These are phyloP conservation scores for Sinocyclocheilus grahami DNA, from an alignment of 2,113 vertebrate species.

Conservation along the genomic window DNA sequence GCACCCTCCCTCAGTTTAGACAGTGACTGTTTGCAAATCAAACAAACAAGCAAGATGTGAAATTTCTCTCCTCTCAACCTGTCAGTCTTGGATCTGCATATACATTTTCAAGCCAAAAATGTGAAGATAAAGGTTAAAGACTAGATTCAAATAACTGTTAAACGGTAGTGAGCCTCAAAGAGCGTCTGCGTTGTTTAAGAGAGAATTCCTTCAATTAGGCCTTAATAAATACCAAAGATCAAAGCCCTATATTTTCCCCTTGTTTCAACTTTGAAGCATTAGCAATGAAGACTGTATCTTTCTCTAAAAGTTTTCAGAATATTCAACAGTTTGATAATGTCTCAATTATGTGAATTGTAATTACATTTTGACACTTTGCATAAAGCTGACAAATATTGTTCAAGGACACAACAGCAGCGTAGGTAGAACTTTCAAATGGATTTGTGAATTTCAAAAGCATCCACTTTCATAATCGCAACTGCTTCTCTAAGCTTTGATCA, in stretches of 20 bases:
- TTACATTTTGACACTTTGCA: constrained; percentile 38
- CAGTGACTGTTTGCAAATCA: neutral
- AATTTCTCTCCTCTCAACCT: neutral
- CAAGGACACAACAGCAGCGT: constrained; percentile 31
- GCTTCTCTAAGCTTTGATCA: constrained; percentile 46
- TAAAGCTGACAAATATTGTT: constrained; percentile 48
- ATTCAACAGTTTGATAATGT: constrained; percentile 51
- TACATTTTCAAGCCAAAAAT: constrained; percentile 1
- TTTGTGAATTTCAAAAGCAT: constrained; percentile 3
- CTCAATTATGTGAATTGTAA: constrained; percentile 43
- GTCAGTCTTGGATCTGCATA: neutral
- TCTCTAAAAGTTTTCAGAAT: constrained; percentile 6
- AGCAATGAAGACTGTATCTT: constrained; percentile 24
- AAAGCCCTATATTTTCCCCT: constrained; percentile 35
- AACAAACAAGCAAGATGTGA: constrained; percentile 8
- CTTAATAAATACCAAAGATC: constrained; percentile 51
- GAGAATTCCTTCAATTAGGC: constrained; percentile 53
- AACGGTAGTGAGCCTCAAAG: constrained; percentile 52
- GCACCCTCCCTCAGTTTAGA: neutral
- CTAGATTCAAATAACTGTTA: constrained; percentile 29
- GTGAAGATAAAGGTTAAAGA: constrained; percentile 2
- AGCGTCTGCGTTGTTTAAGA: constrained; percentile 35
- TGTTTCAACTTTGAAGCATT: constrained; percentile 43
- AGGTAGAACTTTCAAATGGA: constrained; percentile 16
- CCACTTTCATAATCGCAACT: constrained; percentile 28